These are phyloP conservation scores for Speoplatyrhinus poulsoni DNA, from an alignment of 2,113 vertebrate species.

Conservation along the genomic window DNA sequence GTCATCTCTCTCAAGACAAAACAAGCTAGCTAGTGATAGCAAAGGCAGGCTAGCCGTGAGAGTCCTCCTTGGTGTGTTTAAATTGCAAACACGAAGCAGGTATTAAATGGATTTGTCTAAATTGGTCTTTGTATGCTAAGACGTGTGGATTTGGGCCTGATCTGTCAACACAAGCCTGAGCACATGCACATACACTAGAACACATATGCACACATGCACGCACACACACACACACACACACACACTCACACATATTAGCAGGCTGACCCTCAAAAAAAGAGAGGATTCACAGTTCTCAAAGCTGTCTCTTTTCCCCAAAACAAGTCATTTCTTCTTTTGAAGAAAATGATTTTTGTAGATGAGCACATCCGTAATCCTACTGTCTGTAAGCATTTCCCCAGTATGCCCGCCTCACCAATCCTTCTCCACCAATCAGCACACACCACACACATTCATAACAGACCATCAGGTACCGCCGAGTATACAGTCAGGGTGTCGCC, in stretches of 20 bases:
- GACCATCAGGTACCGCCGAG: conserved; percentile 28
- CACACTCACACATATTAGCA: background rate
- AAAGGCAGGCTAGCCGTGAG: background rate
- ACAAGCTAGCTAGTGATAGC: background rate
- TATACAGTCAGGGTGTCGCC: conserved; percentile 11
- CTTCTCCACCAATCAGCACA: conserved; percentile 3
- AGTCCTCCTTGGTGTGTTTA: background rate
- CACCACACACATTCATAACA: conserved; percentile 34
- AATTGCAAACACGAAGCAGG: background rate
- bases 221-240: background rate
- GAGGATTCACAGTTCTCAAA: too few species aligned
- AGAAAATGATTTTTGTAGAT: too few species aligned
- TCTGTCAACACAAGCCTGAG: background rate
- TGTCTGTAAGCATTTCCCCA: background rate
- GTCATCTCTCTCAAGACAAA: too few species aligned
- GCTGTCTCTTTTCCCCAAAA: background rate
- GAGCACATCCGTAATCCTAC: too few species aligned
- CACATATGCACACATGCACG: too few species aligned
- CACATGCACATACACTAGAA: background rate
- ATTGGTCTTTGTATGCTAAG: background rate
- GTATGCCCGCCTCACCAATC: too few species aligned
- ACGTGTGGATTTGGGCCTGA: background rate
- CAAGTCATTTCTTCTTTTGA: background rate
- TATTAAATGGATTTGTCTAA: background rate
- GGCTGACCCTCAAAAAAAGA: background rate